phyloP scores from a whole-genome alignment of 2,888 invertebrate genomes.

The Pachymerium ferrugineum region DNA sequence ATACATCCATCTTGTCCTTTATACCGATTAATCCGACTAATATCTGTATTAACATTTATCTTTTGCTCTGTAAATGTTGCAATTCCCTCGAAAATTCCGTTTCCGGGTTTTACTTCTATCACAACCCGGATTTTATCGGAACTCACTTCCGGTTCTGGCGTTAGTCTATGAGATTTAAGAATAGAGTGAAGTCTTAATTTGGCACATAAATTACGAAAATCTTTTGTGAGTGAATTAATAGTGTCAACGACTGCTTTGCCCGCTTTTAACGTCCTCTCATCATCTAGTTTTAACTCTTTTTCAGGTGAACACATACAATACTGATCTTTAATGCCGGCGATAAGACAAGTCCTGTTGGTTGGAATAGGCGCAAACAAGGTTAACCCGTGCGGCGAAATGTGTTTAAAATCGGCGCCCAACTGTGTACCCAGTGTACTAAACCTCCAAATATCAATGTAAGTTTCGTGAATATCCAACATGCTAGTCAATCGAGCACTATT shows the following conservation, averaged over 20 bases:
- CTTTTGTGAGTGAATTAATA: slow-evolving; percentile 60
- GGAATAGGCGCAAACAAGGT: slow-evolving; percentile 74
- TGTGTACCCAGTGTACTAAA: slow-evolving; percentile 40
- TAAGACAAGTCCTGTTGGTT: slow-evolving; percentile 63
- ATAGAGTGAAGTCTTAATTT: slow-evolving; percentile 58
- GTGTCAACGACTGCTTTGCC: slow-evolving; percentile 59
- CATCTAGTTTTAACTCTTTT: slow-evolving; percentile 49
- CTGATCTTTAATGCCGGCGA: slow-evolving; percentile 71
- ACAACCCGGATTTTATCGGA: slow-evolving; percentile 48
- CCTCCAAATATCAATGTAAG: slow-evolving; percentile 63
- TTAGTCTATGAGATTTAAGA: slow-evolving; percentile 55
- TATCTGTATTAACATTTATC: slow-evolving; percentile 58
- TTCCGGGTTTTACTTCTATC: slow-evolving; percentile 61
- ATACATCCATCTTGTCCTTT: slow-evolving; percentile 48
- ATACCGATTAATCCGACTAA: slow-evolving; percentile 48
- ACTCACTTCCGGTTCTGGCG: not conserved
- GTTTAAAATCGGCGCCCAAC: not conserved
- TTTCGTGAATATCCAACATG: slow-evolving; percentile 77
- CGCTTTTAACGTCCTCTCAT: slow-evolving; percentile 46
- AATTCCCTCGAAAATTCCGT: slow-evolving; percentile 73
- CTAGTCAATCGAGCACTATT: slow-evolving; percentile 69
- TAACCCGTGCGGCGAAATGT: slow-evolving; percentile 54
- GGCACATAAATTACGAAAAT: slow-evolving; percentile 57
- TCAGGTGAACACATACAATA: slow-evolving; percentile 81
- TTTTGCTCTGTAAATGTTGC: slow-evolving; percentile 52